These are phyloP conservation scores for Macaca nemestrina DNA, from an alignment of 2,113 vertebrate species.

Conservation along the genomic window DNA sequence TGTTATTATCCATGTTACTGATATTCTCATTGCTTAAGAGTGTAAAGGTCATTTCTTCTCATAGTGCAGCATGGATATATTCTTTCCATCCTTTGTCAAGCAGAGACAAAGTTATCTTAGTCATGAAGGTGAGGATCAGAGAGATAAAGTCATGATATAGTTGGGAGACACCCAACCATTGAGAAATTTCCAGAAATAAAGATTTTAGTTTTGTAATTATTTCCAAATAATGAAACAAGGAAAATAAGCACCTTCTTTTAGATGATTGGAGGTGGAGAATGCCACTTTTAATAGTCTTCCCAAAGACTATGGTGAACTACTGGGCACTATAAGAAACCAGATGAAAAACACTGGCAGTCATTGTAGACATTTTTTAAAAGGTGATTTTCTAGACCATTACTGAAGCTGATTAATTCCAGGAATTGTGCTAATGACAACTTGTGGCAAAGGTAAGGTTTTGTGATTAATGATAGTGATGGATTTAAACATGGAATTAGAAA, in stretches of 20 bases:
- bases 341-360: neutral
- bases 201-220: neutral
- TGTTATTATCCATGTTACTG: neutral
- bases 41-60: neutral
- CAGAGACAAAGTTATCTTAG: neutral
- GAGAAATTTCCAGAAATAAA: neutral
- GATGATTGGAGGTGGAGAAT: fast-evolving
- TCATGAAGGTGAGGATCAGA: neutral
- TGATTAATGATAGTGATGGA: neutral
- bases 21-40: neutral
- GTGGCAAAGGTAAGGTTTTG: constrained; percentile 45
- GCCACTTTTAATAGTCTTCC: fast-evolving
- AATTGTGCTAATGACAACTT: neutral
- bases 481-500: neutral
- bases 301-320: neutral
- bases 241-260: neutral
- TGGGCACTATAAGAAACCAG: neutral
- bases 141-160: neutral
- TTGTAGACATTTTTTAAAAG: neutral
- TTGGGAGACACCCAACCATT: neutral
- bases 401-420: constrained; percentile 43
- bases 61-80: fast-evolving
- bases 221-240: neutral
- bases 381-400: constrained; percentile 60
- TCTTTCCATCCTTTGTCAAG: neutral